Percentiles rank a stretch among this genome's conserved stretches.
Evolutionary conservation across 2,113 vertebrate species (phyloP).

Genomic region (Scalopus aquaticus): DNA sequence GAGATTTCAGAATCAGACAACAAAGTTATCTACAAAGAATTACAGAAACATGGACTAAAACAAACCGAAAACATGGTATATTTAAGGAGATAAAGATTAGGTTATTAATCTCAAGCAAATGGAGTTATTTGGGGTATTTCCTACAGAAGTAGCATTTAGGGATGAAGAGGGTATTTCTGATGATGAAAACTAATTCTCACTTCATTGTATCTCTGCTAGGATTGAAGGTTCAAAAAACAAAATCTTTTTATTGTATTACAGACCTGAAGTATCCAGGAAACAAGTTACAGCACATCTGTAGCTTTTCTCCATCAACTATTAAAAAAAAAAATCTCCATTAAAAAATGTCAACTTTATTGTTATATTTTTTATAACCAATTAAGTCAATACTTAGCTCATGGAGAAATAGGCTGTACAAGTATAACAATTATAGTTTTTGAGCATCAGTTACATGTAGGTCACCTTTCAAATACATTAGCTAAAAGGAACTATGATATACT

Average conservation of each 20-base stretch:
- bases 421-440: neutral
- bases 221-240: neutral
- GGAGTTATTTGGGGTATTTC: neutral
- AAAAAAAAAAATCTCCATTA: neutral
- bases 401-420: neutral
- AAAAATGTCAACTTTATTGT: neutral
- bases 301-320: neutral
- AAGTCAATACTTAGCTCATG: neutral
- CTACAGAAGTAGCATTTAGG: neutral
- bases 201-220: neutral
- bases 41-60: neutral
- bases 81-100: neutral
- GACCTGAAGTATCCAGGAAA: neutral
- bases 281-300: neutral
- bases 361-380: neutral
- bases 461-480: neutral
- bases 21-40: neutral
- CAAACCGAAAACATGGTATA: neutral
- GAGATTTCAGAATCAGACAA: neutral
- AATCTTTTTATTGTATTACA: neutral
- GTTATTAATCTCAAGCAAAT: neutral
- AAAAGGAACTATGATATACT: neutral
- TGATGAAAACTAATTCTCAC: neutral
- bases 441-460: neutral
- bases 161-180: neutral